Percentiles rank a stretch among this genome's conserved stretches.
Evolutionary conservation across 2,888 invertebrate species (phyloP).

Genomic region (Agonopterix heracliana): DNA sequence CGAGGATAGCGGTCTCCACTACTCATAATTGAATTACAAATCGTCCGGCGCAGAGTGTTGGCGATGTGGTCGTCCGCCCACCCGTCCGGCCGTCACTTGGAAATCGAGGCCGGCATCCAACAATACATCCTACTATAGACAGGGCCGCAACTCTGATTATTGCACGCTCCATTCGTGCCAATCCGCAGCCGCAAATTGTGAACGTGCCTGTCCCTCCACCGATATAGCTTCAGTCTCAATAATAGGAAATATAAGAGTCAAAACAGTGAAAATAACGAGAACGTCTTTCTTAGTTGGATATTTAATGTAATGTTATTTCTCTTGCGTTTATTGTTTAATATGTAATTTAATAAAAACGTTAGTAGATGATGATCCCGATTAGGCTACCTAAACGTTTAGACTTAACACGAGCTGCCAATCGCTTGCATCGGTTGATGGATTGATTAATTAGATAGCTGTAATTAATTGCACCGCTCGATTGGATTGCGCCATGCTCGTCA

Average conservation of each 20-base stretch:
- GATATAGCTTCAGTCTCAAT: slow-evolving; percentile 25
- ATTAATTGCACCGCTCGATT: slow-evolving; percentile 36
- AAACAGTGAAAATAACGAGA: too few relatives aligned
- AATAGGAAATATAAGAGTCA: too few relatives aligned
- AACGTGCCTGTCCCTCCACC: slow-evolving; percentile 40
- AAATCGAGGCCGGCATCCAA: slow-evolving; percentile 32
- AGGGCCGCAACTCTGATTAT: slow-evolving; percentile 38
- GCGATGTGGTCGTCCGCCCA: not conserved
- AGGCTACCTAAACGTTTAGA: too few relatives aligned
- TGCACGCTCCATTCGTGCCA: slow-evolving; percentile 44
- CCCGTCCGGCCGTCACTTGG: slow-evolving; percentile 24
- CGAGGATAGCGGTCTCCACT: slow-evolving; percentile 18
- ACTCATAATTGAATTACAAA: slow-evolving; percentile 47
- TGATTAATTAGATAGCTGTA: slow-evolving; percentile 41
- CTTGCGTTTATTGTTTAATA: too few relatives aligned
- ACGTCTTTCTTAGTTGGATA: too few relatives aligned
- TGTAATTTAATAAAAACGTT: too few relatives aligned
- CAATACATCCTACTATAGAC: slow-evolving; percentile 6
- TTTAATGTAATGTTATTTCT: too few relatives aligned
- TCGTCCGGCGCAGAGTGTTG: slow-evolving; percentile 12
- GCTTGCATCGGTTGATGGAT: slow-evolving; percentile 22
- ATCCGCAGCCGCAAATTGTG: slow-evolving; percentile 48
- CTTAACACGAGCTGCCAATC: too few relatives aligned
- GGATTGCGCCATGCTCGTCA: slow-evolving; percentile 17
- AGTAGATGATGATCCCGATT: too few relatives aligned